Base-by-base conservation (phyloP, 2,797 vertebrate genomes). In the Echiichthys vipera region DNA sequence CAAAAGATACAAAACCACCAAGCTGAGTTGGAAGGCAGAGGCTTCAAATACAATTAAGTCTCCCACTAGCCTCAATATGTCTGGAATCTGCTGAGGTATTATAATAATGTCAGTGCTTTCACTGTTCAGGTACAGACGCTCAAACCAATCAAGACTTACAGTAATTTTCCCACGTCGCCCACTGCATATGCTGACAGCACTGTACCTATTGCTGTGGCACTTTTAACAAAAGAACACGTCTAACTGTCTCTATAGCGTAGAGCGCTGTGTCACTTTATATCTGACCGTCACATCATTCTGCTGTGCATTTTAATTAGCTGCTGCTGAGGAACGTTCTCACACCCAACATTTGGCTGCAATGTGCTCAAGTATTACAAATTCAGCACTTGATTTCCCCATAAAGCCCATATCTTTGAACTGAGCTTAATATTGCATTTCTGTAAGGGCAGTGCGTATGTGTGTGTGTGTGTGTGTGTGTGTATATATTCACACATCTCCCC, bases 71-170 rank as follows among this genome's bases (percentile, higher is more conserved):
- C 84, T 80, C 81, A 81, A 80, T 83, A 63, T 62, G 74, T 86
- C 83, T 84, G 71, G 80, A 84, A 81, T 50, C 40, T 80, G 82
- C 81, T 84, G 84, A 84, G 69, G 66, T 78, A 24, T 77, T 45
- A 37, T 22, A 77, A 80, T 57, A 62, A 12, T 76, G 56, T 65
- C 59, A 47, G 53, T 15, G 14, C 68, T 62, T 62, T 73, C 46
- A 27, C 69, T 20, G 68, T 34, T 59, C 63, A 65, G 57, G 79
- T 46, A 50, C 50, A 74, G 66, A 42, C 36, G 69, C 72, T 80
- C 49, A 65, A 65, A 68, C 84, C 80, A 81, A 84, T 87, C 77
- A 86, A 63, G 73, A 57, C 57, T 34, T 18, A 71, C 65, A 55
- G 72, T 79, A 82, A 89, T 87, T 77, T 86, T 45, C 74, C 55